Evolutionary conservation across 2,797 vertebrate species (phyloP), one percentile per base, ranked within the genome.

Genomic region (Squalus acanthias): DNA sequence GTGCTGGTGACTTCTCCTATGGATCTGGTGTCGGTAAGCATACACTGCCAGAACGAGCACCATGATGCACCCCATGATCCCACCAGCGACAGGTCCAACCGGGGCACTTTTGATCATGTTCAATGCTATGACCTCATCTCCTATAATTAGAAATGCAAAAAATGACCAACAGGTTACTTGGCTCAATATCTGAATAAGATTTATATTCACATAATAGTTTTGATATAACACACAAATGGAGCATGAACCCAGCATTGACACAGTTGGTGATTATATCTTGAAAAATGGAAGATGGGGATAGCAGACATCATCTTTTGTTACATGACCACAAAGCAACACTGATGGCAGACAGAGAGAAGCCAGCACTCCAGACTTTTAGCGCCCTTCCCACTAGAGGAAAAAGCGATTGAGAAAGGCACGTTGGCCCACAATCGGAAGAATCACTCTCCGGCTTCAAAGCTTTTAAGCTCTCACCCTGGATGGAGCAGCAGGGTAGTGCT

Each of bases 11-110:
- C 99, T 99, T 93, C 99, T 98, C 65, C 99, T 98, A 96, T 99
- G 99, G 96, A 99, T 99, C 98, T 99, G 99, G 96, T 99, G 99
- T 94, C 99, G 98, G 97, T 99, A 99, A 0, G 99, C 99, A 0
- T 99, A 99, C 93, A 99, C 99, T 0, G 99, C 99, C 82, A 99
- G 98, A 96, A 99, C 99, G 96, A 99, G 97, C 96, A 99, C 99
- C 99, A 99, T 99, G 96, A 99, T 99, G 97, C 99, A 99, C 96
- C 99, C 99, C 99, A 99, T 99, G 92, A 99, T 99, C 39, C 99
- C 99, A 89, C 99, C 99, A 0, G 99, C 99, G 39, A 99, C 99
- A 0, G 99, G 99, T 50, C 99, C 99, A 63, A 99, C 99, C 0
- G 99, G 99, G 3, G 99, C 99, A 0, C 99, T 99, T 97, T 99